phyloP scores from a whole-genome alignment of 2,113 vertebrate species.

The Piliocolobus tephrosceles region DNA sequence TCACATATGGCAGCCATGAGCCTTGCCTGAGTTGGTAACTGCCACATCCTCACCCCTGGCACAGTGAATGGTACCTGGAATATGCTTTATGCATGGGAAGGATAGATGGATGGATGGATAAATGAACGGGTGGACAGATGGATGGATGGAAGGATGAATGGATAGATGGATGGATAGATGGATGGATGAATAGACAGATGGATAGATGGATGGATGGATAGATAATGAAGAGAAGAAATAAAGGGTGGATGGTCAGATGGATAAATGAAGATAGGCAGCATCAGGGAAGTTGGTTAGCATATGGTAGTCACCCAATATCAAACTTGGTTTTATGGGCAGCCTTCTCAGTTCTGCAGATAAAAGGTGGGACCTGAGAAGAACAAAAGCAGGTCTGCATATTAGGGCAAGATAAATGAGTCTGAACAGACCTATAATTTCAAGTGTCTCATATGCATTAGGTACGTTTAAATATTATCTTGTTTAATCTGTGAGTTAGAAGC shows the following conservation, averaged over 20 bases:
- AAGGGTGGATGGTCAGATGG: neutral
- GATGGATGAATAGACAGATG: fast-evolving
- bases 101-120: neutral
- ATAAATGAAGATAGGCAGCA: neutral
- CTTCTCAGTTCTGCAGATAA: neutral
- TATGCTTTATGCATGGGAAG: neutral
- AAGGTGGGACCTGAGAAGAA: neutral
- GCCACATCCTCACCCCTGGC: neutral
- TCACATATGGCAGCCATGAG: fast-evolving
- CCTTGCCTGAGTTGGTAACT: neutral
- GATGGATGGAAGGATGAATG: neutral
- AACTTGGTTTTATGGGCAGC: neutral
- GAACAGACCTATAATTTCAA: neutral
- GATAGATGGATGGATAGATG: neutral
- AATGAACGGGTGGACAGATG: neutral
- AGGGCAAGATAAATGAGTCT: neutral
- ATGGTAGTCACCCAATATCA: neutral
- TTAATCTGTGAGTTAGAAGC: neutral
- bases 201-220: neutral
- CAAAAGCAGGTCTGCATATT: neutral
- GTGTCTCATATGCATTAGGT: neutral
- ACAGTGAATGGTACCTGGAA: neutral
- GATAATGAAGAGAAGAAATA: too few relatives aligned
- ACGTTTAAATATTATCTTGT: neutral
- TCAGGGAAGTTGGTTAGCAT: neutral